Conservation (phyloP, 2,113 vertebrate species). For the Lophura nycthemera region DNA sequence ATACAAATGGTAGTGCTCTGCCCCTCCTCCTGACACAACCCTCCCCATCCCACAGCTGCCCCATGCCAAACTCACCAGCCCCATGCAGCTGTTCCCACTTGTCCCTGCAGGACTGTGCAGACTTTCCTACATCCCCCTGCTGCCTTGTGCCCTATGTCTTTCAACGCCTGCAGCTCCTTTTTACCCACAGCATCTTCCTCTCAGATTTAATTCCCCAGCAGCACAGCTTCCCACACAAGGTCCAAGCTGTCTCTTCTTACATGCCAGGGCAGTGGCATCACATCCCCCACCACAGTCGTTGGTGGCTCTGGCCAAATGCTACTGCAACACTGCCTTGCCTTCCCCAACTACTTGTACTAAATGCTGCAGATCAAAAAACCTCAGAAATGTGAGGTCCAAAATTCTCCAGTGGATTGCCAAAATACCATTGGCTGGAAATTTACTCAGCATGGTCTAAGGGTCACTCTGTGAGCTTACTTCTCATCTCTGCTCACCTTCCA, state of each 20-base stretch:
- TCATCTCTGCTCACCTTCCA: background rate
- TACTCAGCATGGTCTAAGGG: background rate
- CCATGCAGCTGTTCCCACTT: background rate
- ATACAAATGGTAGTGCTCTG: fast-evolving
- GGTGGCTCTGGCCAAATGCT: background rate
- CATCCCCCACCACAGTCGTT: background rate
- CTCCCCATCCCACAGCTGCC: background rate
- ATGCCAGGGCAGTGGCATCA: background rate
- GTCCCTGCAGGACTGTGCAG: background rate
- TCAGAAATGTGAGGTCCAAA: background rate
- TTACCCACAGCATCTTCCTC: background rate
- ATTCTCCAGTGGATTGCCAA: background rate
- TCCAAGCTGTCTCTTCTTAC: background rate
- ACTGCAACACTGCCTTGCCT: background rate
- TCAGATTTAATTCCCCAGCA: background rate
- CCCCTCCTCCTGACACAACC: fast-evolving
- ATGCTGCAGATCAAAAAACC: background rate
- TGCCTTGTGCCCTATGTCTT: background rate
- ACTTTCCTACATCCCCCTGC: background rate
- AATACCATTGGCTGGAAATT: background rate
- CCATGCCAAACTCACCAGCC: fast-evolving
- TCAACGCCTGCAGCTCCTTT: background rate
- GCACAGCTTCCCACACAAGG: background rate
- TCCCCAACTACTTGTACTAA: background rate
- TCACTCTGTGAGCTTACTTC: background rate